Evolutionary conservation across 2,888 invertebrate genomes (phyloP), one percentile per base, ranked within the genome.

Genomic region (Drosophila mayaguana): DNA sequence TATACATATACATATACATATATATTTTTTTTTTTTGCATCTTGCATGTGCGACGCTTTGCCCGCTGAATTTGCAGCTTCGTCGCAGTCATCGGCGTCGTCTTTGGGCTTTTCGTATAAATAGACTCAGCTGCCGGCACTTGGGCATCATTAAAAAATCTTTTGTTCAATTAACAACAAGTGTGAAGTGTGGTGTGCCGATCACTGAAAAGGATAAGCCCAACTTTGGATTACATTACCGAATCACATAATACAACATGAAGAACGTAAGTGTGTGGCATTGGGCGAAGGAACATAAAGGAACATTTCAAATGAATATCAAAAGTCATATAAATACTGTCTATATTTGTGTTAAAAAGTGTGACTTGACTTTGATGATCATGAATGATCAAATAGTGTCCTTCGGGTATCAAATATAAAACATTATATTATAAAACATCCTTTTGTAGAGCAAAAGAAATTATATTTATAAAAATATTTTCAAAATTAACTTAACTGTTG

Each of bases 71-170:
- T 69, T 80, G 79, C 80, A 75, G 83, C 83, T 63, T 54, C 60
- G 75, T 54, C 65, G 48, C 46, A 32, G 56, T 53, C 48, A 53
- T 53, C 48, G 57, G n/a, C 42, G 51, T 63, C 51, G 77, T 68
- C 64, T 76, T 73, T 81, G 80, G 73, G 53, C 67, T 74, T 84
- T 85, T 80, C 63, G 87, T 92, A 92, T 92, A 92, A 92, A 92
- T 92, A 92, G 91, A 84, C 83, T 89, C 89, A 87, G 81, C 88
- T 90, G 90, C 91, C 91, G 92, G 92, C 90, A 92, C 72, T 90
- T 91, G 85, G 89, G 89, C 83, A 92, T 92, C 92, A 92, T 92
- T 92, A 92, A 91, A 91, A 90, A 84, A 90, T 88, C 92, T 85
- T 88, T 90, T 91, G 91, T 91, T 92, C 92, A 91, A 89, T 91